phyloP scores from a whole-genome alignment of 2,113 vertebrate genomes.

The Melanerpes formicivorus region DNA sequence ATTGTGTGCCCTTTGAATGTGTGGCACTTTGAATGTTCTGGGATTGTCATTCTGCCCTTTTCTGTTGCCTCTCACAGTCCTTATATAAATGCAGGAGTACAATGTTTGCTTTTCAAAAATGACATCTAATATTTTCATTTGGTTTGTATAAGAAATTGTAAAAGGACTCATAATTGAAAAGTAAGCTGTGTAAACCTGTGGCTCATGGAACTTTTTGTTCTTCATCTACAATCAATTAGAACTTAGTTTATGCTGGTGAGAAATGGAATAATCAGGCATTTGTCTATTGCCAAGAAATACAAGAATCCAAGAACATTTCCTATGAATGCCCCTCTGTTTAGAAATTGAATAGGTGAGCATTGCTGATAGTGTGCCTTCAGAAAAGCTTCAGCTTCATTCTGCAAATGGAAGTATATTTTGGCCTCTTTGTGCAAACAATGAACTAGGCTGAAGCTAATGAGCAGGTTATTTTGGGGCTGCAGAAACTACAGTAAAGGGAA shows the following conservation, averaged over 20 bases:
- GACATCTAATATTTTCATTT: neutral
- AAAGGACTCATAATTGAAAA: neutral
- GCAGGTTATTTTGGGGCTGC: slow-evolving; percentile 71
- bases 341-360: slow-evolving; percentile 71
- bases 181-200: neutral
- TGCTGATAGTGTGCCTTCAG: slow-evolving; percentile 59
- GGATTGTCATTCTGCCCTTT: neutral
- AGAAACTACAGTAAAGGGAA: slow-evolving; percentile 53
- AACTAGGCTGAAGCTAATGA: slow-evolving; percentile 71
- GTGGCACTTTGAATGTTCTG: neutral
- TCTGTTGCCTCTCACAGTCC: neutral
- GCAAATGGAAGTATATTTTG: slow-evolving; percentile 69
- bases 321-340: slow-evolving; percentile 60
- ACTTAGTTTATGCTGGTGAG: slow-evolving; percentile 3
- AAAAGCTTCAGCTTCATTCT: slow-evolving; percentile 59
- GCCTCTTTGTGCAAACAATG: slow-evolving; percentile 74
- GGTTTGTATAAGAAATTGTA: neutral
- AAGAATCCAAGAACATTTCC: slow-evolving; percentile 45
- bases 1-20: neutral
- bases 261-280: slow-evolving; percentile 42
- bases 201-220: neutral
- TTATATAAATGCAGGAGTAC: neutral
- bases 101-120: neutral
- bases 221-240: slow-evolving; percentile 20
- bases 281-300: slow-evolving; percentile 62